Conservation (phyloP, 2,797 vertebrate genomes). For the Anguilla pacifica region DNA sequence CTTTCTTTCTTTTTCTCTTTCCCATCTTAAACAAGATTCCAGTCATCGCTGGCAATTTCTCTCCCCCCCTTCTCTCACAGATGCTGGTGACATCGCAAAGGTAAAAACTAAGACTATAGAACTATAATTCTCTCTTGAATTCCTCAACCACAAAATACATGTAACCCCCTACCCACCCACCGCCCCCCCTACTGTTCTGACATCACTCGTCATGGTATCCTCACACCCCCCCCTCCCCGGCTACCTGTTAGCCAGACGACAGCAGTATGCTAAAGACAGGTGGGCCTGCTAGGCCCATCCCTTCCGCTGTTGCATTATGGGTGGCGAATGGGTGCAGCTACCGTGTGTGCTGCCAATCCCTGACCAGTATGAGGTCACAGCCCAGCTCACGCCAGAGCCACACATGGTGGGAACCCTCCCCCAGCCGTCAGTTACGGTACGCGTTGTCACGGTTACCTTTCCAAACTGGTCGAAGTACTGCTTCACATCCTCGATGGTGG, state of each 20-base stretch:
- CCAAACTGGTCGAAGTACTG: slow-evolving; percentile 99
- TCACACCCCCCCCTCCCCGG: background rate
- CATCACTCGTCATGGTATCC: background rate
- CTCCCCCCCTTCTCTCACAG: slow-evolving; percentile 44
- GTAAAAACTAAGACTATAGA: background rate
- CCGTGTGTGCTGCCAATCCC: too few relatives aligned
- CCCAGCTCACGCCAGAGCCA: too few relatives aligned
- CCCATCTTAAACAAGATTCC: background rate
- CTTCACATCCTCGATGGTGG: slow-evolving; percentile 97
- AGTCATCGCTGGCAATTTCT: slow-evolving; percentile 42
- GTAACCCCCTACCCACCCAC: too few relatives aligned
- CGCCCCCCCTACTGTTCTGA: background rate
- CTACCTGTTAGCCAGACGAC: background rate
- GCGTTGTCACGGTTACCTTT: slow-evolving; percentile 79
- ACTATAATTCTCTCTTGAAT: too few relatives aligned
- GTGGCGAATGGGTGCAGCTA: too few relatives aligned
- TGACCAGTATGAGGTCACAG: too few relatives aligned
- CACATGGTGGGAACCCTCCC: too few relatives aligned
- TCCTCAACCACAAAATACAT: too few relatives aligned
- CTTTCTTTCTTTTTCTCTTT: slow-evolving; percentile 11
- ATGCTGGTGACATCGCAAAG: background rate
- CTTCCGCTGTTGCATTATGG: too few relatives aligned
- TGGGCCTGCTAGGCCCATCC: too few relatives aligned
- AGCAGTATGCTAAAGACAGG: background rate
- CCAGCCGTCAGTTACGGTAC: too few relatives aligned